Percentiles rank a stretch among this genome's conserved stretches.
phyloP scores from a whole-genome alignment of 2,113 vertebrate genomes.

The Fukomys damarensis region DNA sequence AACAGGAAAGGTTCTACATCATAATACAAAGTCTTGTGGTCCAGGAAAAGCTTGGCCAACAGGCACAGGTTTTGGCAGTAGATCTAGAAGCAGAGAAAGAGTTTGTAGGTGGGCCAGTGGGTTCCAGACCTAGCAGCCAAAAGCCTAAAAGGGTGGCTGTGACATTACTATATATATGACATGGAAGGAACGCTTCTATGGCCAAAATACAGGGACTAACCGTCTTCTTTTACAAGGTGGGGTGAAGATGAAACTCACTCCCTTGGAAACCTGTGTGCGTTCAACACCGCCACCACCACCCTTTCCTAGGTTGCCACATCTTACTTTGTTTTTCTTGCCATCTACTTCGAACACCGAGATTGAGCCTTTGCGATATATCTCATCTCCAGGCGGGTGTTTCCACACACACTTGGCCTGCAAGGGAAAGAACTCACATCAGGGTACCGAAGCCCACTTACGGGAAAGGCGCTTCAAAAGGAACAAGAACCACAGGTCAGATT shows the following conservation, averaged over 20 bases:
- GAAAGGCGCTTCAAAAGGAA: background rate
- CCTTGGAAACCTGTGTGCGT: background rate
- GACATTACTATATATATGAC: background rate
- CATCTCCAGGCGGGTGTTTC: constrained; percentile 98
- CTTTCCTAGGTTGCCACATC: accelerated
- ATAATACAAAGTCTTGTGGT: constrained; percentile 99
- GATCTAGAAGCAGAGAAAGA: constrained; percentile 88
- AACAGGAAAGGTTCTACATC: constrained; percentile 99
- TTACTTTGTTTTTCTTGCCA: constrained; percentile 99
- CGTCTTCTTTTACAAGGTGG: background rate
- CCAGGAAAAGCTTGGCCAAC: constrained; percentile 98
- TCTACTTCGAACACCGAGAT: constrained; percentile 99
- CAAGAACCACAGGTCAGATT: background rate
- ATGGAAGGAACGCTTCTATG: background rate
- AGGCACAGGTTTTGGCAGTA: constrained; percentile 99
- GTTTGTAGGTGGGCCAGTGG: background rate
- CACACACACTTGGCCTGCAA: constrained; percentile 97
- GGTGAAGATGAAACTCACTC: background rate
- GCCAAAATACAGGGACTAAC: background rate
- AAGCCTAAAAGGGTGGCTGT: background rate
- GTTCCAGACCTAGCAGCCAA: constrained; percentile 16
- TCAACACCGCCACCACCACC: background rate
- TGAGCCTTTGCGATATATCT: constrained; percentile 97
- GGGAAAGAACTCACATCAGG: constrained; percentile 43
- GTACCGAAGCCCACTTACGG: background rate